phyloP scores from a whole-genome alignment of 2,797 vertebrate species.

The Manis javanica region DNA sequence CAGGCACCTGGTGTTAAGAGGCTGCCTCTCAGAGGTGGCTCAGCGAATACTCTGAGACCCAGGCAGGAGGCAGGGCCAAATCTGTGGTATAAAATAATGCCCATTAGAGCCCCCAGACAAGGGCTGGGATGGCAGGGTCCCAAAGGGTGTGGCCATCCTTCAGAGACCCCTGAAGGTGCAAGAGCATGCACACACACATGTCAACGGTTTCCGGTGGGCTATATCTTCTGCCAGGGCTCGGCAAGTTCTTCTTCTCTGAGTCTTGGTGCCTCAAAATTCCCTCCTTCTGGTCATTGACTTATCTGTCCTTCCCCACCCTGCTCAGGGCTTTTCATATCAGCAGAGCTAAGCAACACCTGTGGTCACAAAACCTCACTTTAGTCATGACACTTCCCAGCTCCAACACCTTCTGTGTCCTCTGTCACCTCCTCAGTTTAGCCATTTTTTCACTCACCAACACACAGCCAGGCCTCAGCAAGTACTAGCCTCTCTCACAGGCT shows the following conservation, averaged over 20 bases:
- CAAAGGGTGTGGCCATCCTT: not conserved
- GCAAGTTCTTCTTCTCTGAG: not conserved
- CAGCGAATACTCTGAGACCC: not conserved
- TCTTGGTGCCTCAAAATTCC: not conserved
- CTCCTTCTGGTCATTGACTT: not conserved
- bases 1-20: not conserved
- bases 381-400: not conserved
- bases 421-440: not conserved
- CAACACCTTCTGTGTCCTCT: not conserved
- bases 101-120: not conserved
- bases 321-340: not conserved
- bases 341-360: not conserved
- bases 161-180: not conserved
- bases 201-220: not conserved
- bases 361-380: not conserved
- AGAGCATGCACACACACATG: not conserved
- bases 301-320: not conserved
- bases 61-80: not conserved
- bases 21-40: not conserved
- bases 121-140: not conserved
- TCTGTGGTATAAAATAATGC: not conserved
- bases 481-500: not conserved
- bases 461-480: not conserved
- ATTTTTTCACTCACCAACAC: not conserved
- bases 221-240: not conserved